Percentiles rank a stretch among this genome's conserved stretches.
Evolutionary conservation across 2,888 invertebrate species (phyloP).

Genomic region (Cosmopolites sordidus): DNA sequence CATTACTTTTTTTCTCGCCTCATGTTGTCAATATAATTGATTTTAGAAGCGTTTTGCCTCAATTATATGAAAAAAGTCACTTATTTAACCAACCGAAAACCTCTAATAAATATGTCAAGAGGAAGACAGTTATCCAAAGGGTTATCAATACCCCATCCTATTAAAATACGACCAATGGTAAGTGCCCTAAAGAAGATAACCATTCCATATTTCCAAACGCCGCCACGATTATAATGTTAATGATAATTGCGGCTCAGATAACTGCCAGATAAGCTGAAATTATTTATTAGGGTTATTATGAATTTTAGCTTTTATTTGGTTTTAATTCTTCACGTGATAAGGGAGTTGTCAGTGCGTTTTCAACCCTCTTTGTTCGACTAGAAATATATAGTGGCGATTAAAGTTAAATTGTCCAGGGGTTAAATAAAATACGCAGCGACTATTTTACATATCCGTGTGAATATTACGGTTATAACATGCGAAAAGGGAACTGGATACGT

Average conservation of each 20-base stretch:
- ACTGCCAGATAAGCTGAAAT: slow-evolving; percentile 16
- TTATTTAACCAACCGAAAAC: too few relatives aligned
- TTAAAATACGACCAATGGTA: slow-evolving; percentile 15
- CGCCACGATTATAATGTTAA: slow-evolving; percentile 18
- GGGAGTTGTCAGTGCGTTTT: slow-evolving; percentile 15
- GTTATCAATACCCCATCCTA: background rate
- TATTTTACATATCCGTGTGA: background rate
- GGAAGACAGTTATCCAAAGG: too few relatives aligned
- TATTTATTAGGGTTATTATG: slow-evolving; percentile 22
- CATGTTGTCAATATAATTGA: too few relatives aligned
- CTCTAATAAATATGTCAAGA: too few relatives aligned
- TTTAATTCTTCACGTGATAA: slow-evolving; percentile 20
- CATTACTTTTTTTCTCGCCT: too few relatives aligned
- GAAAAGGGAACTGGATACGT: background rate
- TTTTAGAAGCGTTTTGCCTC: too few relatives aligned
- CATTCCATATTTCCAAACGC: background rate
- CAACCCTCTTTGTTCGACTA: slow-evolving; percentile 8
- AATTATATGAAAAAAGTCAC: too few relatives aligned
- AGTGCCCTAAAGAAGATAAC: slow-evolving; percentile 8
- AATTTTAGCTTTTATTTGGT: slow-evolving; percentile 22
- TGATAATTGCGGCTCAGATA: slow-evolving; percentile 22
- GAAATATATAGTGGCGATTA: slow-evolving; percentile 9
- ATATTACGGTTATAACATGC: background rate
- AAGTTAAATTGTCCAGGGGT: slow-evolving; percentile 5
- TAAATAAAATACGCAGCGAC: slow-evolving; percentile 1